Evolutionary conservation across 1,140 invertebrate genomes (phyloP).

Genomic region (Spodoptera litura): DNA sequence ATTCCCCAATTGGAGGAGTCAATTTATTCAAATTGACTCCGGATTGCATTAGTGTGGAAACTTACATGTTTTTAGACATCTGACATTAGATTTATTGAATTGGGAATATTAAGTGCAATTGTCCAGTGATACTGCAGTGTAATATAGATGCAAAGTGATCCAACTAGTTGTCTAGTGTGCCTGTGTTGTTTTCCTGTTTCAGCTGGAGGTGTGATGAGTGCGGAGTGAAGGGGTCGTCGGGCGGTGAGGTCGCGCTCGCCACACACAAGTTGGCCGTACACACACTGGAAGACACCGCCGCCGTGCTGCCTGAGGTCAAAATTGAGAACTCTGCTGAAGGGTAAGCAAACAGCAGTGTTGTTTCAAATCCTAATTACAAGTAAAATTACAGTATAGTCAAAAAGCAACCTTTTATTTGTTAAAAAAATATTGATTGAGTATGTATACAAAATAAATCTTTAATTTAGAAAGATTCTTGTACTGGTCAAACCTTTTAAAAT

Average conservation of each 20-base stretch:
- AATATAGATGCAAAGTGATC: background rate
- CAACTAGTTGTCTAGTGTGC: no score
- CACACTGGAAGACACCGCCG: slow-evolving; percentile 47
- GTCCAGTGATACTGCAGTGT: background rate
- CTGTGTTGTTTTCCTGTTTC: background rate
- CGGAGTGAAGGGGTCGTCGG: slow-evolving; percentile 54
- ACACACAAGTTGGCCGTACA: slow-evolving; percentile 67
- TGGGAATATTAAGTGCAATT: no score
- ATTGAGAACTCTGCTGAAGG: slow-evolving; percentile 73
- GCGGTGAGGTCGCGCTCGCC: slow-evolving; percentile 57
- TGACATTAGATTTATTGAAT: no score
- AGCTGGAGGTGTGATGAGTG: slow-evolving; percentile 74
- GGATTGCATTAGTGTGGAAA: no score
- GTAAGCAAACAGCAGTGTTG: slow-evolving; percentile 50
- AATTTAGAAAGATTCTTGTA: background rate
- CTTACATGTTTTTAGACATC: no score
- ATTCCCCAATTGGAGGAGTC: no score
- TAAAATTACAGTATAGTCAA: background rate
- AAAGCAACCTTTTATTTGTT: no score
- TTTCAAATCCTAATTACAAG: background rate
- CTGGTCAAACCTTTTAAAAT: background rate
- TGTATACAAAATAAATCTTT: no score
- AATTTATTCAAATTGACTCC: no score
- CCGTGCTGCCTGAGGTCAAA: slow-evolving; percentile 62
- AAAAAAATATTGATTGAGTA: no score